Percentiles rank a stretch among this genome's conserved stretches.
Evolutionary conservation across 2,888 invertebrate species (phyloP).

Genomic region (Parnassius apollo): DNA sequence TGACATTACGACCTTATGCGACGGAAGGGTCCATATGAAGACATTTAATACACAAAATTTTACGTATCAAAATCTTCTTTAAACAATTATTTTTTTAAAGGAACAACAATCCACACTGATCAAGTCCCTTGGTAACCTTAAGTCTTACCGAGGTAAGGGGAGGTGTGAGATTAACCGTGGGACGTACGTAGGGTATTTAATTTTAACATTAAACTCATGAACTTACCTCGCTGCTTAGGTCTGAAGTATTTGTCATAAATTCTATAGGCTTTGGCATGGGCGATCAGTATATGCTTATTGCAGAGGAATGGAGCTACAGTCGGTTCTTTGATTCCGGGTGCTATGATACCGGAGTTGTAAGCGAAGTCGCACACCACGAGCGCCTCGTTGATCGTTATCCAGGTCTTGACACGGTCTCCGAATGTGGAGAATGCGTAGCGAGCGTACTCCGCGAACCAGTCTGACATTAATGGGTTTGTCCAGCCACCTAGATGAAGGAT

Average conservation of each 20-base stretch:
- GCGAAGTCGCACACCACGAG: conserved; percentile 49
- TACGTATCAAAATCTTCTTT: too few relatives aligned
- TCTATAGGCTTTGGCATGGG: conserved; percentile 23
- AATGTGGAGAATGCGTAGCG: conserved; percentile 62
- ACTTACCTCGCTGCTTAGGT: conserved; percentile 13
- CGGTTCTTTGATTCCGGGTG: conserved; percentile 44
- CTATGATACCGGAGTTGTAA: conserved; percentile 49
- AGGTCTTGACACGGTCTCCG: conserved; percentile 80
- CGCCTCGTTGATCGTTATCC: conserved; percentile 83
- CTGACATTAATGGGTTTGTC: conserved; percentile 79
- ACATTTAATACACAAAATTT: too few relatives aligned
- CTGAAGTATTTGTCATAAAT: conserved; percentile 18
- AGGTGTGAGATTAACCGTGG: too few relatives aligned
- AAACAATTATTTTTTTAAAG: too few relatives aligned
- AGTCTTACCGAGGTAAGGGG: too few relatives aligned
- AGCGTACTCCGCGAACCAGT: conserved; percentile 30
- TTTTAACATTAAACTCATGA: too few relatives aligned
- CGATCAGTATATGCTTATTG: conserved; percentile 18
- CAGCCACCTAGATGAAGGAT: conserved; percentile 72
- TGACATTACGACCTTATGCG: too few relatives aligned
- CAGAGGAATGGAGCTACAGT: conserved; percentile 13
- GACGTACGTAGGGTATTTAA: too few relatives aligned
- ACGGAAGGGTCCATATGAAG: too few relatives aligned
- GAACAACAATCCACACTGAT: too few relatives aligned
- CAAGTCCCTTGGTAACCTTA: too few relatives aligned